phyloP scores from a whole-genome alignment of 2,797 vertebrate genomes.

The Tenualosa ilisha region DNA sequence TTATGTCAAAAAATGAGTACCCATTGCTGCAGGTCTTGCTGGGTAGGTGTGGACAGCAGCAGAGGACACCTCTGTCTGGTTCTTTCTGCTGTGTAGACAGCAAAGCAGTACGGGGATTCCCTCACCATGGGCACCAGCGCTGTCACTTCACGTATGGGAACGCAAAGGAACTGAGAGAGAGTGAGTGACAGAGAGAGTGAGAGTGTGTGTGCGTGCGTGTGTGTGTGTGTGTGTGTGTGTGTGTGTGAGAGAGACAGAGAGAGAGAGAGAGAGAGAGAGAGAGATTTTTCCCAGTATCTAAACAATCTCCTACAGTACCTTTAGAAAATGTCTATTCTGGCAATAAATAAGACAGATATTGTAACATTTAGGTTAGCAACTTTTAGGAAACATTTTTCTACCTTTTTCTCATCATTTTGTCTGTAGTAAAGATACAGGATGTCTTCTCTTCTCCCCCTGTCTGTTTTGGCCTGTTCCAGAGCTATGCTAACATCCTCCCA shows the following conservation, averaged over 20 bases:
- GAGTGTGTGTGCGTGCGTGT: too few species aligned
- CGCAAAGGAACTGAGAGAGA: conserved; percentile 82
- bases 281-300: background rate
- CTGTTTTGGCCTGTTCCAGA: conserved; percentile 88
- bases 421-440: conserved; percentile 94
- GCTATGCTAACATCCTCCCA: conserved; percentile 90
- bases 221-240: too few species aligned
- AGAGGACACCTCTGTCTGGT: conserved; percentile 91
- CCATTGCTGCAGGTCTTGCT: conserved; percentile 93
- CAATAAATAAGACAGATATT: too few species aligned
- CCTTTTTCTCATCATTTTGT: conserved; percentile 92
- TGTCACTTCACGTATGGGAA: conserved; percentile 91
- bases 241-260: background rate
- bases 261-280: background rate
- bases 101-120: conserved; percentile 87
- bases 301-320: background rate
- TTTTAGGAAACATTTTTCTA: conserved; percentile 51
- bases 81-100: conserved; percentile 88
- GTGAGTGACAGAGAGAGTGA: background rate
- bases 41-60: conserved; percentile 82
- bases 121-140: conserved; percentile 87
- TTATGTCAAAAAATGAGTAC: conserved; percentile 63
- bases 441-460: conserved; percentile 82
- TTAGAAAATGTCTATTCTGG: background rate
- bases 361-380: background rate